phyloP scores from a whole-genome alignment of 2,113 vertebrate species.

The Gnathonemus longibarbis region DNA sequence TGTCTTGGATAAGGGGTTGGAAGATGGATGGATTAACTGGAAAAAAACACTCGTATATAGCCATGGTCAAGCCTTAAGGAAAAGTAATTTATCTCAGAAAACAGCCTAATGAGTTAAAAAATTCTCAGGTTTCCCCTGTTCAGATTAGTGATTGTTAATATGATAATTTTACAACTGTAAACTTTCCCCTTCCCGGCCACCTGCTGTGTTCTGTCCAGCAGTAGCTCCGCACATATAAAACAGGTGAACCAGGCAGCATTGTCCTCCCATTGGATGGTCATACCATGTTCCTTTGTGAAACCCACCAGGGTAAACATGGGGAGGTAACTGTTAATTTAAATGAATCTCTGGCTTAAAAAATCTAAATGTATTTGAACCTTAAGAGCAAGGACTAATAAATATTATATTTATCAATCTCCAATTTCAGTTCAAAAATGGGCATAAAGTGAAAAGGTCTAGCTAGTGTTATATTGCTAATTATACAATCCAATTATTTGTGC shows the following conservation, averaged over 20 bases:
- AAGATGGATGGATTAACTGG: background rate
- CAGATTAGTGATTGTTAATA: background rate
- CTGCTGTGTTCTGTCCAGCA: background rate
- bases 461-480: background rate
- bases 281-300: background rate
- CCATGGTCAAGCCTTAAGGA: background rate
- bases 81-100: background rate
- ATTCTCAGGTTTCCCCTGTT: background rate
- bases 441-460: background rate
- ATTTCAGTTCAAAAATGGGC: background rate
- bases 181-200: background rate
- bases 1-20: background rate
- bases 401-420: background rate
- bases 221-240: background rate
- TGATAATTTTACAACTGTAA: background rate
- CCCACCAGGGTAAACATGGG: background rate
- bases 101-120: background rate
- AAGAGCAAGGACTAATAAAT: background rate
- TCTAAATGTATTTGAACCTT: background rate
- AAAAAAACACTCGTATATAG: background rate
- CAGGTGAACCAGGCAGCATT: background rate
- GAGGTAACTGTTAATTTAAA: background rate
- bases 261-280: background rate
- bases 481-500: background rate
- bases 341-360: background rate